Evolutionary conservation across 2,888 invertebrate species (phyloP).

Genomic region (Malthinus flaveolus): DNA sequence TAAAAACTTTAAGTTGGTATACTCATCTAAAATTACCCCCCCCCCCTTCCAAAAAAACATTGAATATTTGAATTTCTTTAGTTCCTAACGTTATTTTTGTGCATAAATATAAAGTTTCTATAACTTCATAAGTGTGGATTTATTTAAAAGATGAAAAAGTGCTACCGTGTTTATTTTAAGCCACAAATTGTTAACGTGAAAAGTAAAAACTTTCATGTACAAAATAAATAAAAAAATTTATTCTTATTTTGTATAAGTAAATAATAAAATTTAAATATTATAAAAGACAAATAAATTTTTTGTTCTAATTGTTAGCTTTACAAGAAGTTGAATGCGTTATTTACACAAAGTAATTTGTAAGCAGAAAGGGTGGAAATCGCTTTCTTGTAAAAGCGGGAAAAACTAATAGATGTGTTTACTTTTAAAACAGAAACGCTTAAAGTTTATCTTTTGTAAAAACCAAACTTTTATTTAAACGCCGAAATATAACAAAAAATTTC

Average conservation of each 20-base stretch:
- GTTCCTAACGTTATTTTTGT: no score
- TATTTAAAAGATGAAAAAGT: no score
- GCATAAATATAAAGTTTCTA: no score
- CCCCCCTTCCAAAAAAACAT: no score
- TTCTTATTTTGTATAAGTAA: background rate
- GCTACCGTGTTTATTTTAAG: no score
- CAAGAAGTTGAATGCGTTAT: conserved; percentile 19
- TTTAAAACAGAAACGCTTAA: conserved; percentile 14
- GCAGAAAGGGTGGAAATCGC: conserved; percentile 19
- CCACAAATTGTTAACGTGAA: no score
- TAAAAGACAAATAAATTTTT: conserved; percentile 17
- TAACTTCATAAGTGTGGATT: no score
- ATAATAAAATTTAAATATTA: conserved; percentile 6
- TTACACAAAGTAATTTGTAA: conserved; percentile 20
- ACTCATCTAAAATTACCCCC: no score
- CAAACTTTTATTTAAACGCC: conserved; percentile 12
- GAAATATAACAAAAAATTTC: background rate
- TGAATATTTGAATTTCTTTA: no score
- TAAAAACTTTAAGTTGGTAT: no score
- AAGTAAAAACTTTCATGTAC: no score
- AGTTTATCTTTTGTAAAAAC: conserved; percentile 15
- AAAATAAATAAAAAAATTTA: no score
- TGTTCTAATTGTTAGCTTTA: conserved; percentile 18
- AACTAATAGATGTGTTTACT: conserved; percentile 17
- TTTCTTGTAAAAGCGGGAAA: conserved; percentile 18